Evolutionary conservation across 2,888 invertebrate genomes (phyloP).

Genomic region (Ptilodon capucinus): DNA sequence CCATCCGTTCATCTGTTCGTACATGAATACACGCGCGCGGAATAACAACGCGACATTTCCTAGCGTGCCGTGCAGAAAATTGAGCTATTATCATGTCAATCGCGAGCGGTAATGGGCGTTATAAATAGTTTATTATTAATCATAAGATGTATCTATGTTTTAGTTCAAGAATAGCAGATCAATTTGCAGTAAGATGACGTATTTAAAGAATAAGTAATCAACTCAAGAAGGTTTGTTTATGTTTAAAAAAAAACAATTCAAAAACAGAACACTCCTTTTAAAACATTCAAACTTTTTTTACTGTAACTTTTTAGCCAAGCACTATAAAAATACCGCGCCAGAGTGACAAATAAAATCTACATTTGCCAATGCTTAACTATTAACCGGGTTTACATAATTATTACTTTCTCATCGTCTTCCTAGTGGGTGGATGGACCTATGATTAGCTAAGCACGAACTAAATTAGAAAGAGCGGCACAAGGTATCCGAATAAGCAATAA

Average conservation of each 20-base stretch:
- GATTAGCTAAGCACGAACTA: slow-evolving; percentile 25
- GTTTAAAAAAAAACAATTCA: too few relatives aligned
- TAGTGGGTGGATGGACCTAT: slow-evolving; percentile 9
- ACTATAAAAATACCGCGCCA: too few relatives aligned
- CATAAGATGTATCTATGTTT: slow-evolving; percentile 11
- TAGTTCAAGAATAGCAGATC: neutral
- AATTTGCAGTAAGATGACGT: neutral
- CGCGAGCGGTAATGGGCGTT: slow-evolving; percentile 25
- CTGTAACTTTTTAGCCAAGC: too few relatives aligned
- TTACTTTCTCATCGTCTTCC: neutral
- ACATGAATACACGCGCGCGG: slow-evolving; percentile 45
- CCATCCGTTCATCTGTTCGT: slow-evolving; percentile 20
- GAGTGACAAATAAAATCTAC: too few relatives aligned
- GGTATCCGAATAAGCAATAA: slow-evolving; percentile 7
- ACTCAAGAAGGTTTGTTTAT: too few relatives aligned
- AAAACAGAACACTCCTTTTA: too few relatives aligned
- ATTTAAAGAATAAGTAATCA: neutral
- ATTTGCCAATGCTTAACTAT: neutral
- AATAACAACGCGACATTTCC: slow-evolving; percentile 46
- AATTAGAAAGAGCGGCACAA: slow-evolving; percentile 26
- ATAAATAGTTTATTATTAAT: slow-evolving; percentile 30
- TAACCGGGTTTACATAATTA: neutral
- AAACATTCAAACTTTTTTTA: too few relatives aligned
- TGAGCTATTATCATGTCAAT: slow-evolving; percentile 39
- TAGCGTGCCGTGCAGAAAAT: slow-evolving; percentile 35